Evolutionary conservation across 2,797 vertebrate genomes (phyloP).

Genomic region (Neoniphon sammara): DNA sequence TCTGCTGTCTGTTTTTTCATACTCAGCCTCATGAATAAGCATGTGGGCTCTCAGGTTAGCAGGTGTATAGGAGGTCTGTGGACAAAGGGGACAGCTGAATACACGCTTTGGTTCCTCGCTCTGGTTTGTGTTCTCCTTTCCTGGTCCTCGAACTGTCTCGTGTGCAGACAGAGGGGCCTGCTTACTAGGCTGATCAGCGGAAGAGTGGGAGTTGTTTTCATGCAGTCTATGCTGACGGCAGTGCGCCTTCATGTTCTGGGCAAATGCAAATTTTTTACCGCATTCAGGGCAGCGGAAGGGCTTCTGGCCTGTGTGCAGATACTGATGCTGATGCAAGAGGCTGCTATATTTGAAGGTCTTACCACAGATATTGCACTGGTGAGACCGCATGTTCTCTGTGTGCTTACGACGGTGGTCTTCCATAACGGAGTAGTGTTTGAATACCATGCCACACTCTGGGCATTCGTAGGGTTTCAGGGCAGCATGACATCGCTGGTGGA

Average conservation of each 20-base stretch:
- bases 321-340: conserved; percentile 86
- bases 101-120: conserved; percentile 63
- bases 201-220: conserved; percentile 37
- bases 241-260: conserved; percentile 86
- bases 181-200: conserved; percentile 47
- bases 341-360: conserved; percentile 85
- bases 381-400: conserved; percentile 64
- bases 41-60: conserved; percentile 82
- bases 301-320: conserved; percentile 85
- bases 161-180: conserved; percentile 34
- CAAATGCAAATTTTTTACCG: conserved; percentile 83
- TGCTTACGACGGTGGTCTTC: conserved; percentile 85
- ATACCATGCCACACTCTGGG: conserved; percentile 84
- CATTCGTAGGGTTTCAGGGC: conserved; percentile 85
- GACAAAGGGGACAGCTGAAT: conserved; percentile 83
- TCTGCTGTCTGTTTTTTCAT: conserved; percentile 71
- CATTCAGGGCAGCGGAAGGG: conserved; percentile 84
- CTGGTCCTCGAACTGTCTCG: conserved; percentile 44
- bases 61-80: conserved; percentile 69
- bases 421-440: conserved; percentile 85
- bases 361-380: conserved; percentile 81
- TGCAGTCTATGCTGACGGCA: conserved; percentile 81
- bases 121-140: conserved; percentile 76
- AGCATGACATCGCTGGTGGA: conserved; percentile 82
- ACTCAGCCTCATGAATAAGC: conserved; percentile 82